phyloP scores from a whole-genome alignment of 2,888 invertebrate genomes.

The Eupithecia tripunctaria region DNA sequence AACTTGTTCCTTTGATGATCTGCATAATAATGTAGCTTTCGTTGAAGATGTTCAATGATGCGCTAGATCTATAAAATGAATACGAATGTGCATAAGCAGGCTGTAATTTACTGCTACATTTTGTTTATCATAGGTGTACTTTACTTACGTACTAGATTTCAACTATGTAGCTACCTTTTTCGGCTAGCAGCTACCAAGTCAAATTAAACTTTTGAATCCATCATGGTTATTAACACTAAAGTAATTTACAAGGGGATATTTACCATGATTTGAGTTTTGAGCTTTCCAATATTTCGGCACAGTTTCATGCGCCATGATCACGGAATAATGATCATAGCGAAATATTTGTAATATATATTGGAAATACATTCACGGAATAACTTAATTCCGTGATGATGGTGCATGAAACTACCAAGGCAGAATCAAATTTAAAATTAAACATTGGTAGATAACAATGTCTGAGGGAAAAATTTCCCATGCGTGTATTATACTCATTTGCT shows the following conservation, averaged over 20 bases:
- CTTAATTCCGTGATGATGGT: too few relatives aligned
- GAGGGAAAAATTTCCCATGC: not conserved
- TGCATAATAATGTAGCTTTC: slow-evolving; percentile 28
- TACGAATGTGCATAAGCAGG: slow-evolving; percentile 2
- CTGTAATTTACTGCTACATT: not conserved
- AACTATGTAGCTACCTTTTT: not conserved
- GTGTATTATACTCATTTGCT: not conserved
- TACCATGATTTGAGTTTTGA: too few relatives aligned
- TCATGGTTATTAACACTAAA: too few relatives aligned
- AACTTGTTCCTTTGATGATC: slow-evolving; percentile 39
- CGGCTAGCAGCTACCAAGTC: not conserved
- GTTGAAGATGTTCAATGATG: slow-evolving; percentile 10
- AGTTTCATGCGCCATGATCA: too few relatives aligned
- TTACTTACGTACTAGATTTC: not conserved
- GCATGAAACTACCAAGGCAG: not conserved
- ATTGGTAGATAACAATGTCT: not conserved
- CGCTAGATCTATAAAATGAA: slow-evolving; percentile 8
- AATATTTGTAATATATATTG: too few relatives aligned
- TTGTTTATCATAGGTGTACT: not conserved
- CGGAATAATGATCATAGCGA: too few relatives aligned
- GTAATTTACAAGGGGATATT: too few relatives aligned
- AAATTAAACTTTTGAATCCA: too few relatives aligned
- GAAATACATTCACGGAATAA: too few relatives aligned
- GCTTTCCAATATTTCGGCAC: too few relatives aligned
- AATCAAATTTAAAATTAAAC: not conserved